These are phyloP conservation scores for Pterostichus madidus DNA, from an alignment of 2,888 invertebrate genomes.

Conservation along the genomic window DNA sequence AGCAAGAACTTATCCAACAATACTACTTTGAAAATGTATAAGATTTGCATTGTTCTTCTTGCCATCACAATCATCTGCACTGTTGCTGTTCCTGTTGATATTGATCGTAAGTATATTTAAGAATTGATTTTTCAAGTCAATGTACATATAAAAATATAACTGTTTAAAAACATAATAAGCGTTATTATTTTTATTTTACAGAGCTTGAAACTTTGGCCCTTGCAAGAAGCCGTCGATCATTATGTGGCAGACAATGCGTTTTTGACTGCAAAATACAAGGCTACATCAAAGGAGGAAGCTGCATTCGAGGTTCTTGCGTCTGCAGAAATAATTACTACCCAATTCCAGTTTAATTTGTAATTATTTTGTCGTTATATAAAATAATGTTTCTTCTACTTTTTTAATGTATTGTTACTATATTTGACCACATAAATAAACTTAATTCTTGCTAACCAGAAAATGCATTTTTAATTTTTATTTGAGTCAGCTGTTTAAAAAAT, in stretches of 20 bases:
- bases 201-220: neutral
- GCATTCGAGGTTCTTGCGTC: neutral
- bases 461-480: too few relatives aligned
- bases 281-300: slow-evolving; percentile 11
- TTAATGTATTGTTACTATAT: too few relatives aligned
- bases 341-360: neutral
- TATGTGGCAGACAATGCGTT: slow-evolving; percentile 10
- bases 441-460: too few relatives aligned
- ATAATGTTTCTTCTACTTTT: neutral
- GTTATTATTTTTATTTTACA: neutral
- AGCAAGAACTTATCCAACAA: neutral
- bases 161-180: too few relatives aligned
- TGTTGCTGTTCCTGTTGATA: slow-evolving; percentile 31
- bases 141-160: too few relatives aligned
- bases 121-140: neutral
- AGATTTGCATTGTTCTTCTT: slow-evolving; percentile 25
- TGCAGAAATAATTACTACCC: slow-evolving; percentile 18
- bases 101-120: slow-evolving; percentile 30
- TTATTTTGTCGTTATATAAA: neutral
- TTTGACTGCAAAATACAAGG: slow-evolving; percentile 8
- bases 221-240: slow-evolving; percentile 9
- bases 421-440: neutral
- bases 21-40: slow-evolving; percentile 25
- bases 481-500: too few relatives aligned
- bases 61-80: slow-evolving; percentile 25